phyloP scores from a whole-genome alignment of 2,888 invertebrate genomes.

The Stenolophus ochropezus region DNA sequence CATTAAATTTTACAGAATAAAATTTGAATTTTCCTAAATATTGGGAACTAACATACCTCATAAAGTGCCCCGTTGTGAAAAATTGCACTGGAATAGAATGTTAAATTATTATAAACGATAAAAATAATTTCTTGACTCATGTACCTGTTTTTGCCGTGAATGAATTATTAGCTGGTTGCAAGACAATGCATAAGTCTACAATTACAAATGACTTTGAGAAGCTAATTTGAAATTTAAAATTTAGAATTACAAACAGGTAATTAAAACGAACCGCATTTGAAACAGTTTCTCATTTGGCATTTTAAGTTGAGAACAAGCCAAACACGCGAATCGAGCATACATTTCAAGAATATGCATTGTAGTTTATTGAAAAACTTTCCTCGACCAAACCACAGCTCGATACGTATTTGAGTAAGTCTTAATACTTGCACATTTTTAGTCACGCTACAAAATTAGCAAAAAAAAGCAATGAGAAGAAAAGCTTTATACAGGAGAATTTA shows the following conservation, averaged over 20 bases:
- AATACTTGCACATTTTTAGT: neutral
- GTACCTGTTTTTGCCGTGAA: no score
- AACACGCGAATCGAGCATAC: constrained; percentile 37
- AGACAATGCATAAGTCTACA: neutral
- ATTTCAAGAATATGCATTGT: constrained; percentile 41
- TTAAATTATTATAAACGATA: no score
- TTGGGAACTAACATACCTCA: no score
- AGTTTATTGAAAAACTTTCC: constrained; percentile 51
- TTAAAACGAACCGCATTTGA: constrained; percentile 7
- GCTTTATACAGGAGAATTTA: neutral
- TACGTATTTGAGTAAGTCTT: neutral
- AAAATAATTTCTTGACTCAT: no score
- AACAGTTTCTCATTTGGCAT: constrained; percentile 33
- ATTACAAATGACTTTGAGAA: neutral
- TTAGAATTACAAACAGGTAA: constrained; percentile 1
- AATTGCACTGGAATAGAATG: no score
- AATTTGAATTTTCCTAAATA: no score
- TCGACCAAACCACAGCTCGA: constrained; percentile 4
- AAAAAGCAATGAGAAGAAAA: constrained; percentile 3
- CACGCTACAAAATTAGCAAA: constrained; percentile 24
- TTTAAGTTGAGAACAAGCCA: constrained; percentile 12
- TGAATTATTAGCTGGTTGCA: neutral
- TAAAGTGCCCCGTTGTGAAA: no score
- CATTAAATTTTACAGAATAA: no score
- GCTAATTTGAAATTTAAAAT: neutral